Evolutionary conservation across 2,888 invertebrate genomes (phyloP).

Genomic region (Trachelus troglodyta): DNA sequence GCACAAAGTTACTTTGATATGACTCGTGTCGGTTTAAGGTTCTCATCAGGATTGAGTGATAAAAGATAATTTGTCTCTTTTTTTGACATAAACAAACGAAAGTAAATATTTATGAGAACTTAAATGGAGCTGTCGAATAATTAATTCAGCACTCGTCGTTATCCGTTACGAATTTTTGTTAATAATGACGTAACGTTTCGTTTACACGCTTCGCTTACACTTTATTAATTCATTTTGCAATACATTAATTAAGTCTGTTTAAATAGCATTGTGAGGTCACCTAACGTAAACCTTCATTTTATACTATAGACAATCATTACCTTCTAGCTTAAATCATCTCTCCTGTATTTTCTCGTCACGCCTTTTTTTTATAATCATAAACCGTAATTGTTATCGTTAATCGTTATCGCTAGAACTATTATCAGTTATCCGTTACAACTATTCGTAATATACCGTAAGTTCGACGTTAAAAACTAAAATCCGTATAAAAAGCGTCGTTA

Average conservation of each 20-base stretch:
- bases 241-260: slow-evolving; percentile 66
- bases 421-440: slow-evolving; percentile 53
- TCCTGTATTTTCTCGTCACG: slow-evolving; percentile 18
- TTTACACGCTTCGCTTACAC: slow-evolving; percentile 64
- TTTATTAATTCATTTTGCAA: slow-evolving; percentile 65
- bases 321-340: slow-evolving; percentile 43
- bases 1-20: background rate
- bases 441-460: slow-evolving; percentile 54
- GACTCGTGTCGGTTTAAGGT: background rate
- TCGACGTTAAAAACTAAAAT: slow-evolving; percentile 64
- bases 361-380: slow-evolving; percentile 27
- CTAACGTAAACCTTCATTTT: slow-evolving; percentile 60
- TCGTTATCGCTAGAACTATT: slow-evolving; percentile 45
- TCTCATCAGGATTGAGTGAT: slow-evolving; percentile 4
- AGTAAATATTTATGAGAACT: background rate
- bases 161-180: background rate
- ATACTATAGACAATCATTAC: slow-evolving; percentile 64
- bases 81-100: slow-evolving; percentile 2
- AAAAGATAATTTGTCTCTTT: background rate
- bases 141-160: background rate
- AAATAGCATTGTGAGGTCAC: slow-evolving; percentile 62
- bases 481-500: slow-evolving; percentile 66
- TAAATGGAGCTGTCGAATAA: background rate
- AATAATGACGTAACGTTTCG: slow-evolving; percentile 29
- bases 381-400: slow-evolving; percentile 42